Conservation (phyloP, 2,113 vertebrate genomes). For the Muscicapa adusta region DNA sequence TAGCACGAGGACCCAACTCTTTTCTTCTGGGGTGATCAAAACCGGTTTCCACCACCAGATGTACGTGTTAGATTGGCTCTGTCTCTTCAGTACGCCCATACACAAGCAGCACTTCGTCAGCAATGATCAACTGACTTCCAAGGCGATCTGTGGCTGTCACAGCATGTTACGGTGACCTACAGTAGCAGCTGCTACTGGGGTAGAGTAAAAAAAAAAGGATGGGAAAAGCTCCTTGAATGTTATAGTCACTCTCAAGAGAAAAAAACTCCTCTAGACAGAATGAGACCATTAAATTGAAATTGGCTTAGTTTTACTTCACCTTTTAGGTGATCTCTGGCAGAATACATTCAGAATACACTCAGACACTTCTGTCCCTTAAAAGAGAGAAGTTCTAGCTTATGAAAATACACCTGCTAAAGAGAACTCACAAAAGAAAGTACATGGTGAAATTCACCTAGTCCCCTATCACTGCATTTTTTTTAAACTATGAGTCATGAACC, state of each 20-base stretch:
- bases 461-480: not conserved
- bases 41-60: not conserved
- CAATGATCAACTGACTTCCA: not conserved
- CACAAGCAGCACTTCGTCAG: not conserved
- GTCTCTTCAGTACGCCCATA: not conserved
- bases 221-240: not conserved
- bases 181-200: not conserved
- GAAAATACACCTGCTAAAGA: not conserved
- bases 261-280: not conserved
- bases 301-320: not conserved
- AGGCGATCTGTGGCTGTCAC: not conserved
- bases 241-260: not conserved
- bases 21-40: not conserved
- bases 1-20: fast-evolving
- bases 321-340: not conserved
- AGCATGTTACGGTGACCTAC: not conserved
- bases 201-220: not conserved
- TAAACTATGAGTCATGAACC: not conserved
- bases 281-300: not conserved
- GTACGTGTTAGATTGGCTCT: not conserved
- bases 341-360: not conserved
- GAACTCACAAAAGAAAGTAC: not conserved
- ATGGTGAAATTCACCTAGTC: not conserved
- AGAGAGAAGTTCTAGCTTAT: not conserved
- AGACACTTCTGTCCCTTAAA: not conserved